Base-by-base conservation (phyloP, 2,113 vertebrate species). In the Phaethornis superciliosus region DNA sequence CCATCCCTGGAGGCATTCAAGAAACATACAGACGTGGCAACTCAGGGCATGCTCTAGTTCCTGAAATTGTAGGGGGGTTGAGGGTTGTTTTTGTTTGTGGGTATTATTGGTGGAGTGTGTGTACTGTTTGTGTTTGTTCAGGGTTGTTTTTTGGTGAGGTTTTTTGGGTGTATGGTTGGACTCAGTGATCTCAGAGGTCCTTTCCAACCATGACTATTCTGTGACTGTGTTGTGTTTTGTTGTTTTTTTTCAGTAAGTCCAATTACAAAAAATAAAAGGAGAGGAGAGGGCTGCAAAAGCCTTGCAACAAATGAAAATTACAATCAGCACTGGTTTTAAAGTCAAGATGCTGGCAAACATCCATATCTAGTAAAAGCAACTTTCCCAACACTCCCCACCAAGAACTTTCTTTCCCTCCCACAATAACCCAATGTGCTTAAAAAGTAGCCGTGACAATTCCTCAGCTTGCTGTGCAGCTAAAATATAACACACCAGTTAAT, bases 401-500 rank as follows among this genome's bases (percentile, higher is more conserved):
- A 88, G 63, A 89, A 59, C 15, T 80, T 42, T 7, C 46, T 52
- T 91, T 88, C n/a, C 30, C 35, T 88, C 65, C 33, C 47, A 54
- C 82, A 83, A 42, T 71, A 89, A 63, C 87, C 65, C 32, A 67
- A 62, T 63, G 32, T 91, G n/a, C 35, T 92, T 86, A 75, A 89
- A 89, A 84, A 76, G 64, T 51, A 88, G 47, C 68, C 12, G 1
- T 78, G 54, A 46, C 65, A 92, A 94, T 90, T 64, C 69, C 82
- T 52, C 88, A 78, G 72, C 46, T 78, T 68, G 27, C 51, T 81
- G 28, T 62, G 64, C 27, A 68, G 64, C 64, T 90, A 94, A 96
- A 88, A 84, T 81, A 32, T 32, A 94, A 85, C 74, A 71, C n/a
- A 85, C 11, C 62, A 84, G 13, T 85, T 94, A 91, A 88, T 91